Conservation (phyloP, 2,113 vertebrate species). For the Thalassoma bifasciatum region DNA sequence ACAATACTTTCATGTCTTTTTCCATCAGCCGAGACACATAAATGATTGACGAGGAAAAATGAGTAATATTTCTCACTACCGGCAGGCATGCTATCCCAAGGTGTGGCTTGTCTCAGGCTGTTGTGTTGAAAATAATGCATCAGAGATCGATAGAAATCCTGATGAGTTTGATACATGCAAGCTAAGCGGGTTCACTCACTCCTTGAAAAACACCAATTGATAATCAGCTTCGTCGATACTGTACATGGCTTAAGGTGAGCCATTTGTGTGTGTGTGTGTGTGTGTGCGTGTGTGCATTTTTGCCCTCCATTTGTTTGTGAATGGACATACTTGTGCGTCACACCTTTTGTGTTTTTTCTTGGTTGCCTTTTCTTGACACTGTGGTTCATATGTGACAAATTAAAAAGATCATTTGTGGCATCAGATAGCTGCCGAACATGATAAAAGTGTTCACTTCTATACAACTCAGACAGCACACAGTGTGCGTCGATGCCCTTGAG, state of each 20-base stretch:
- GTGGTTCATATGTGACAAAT: constrained; percentile 13
- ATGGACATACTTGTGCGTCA: background rate
- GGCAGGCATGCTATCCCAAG: background rate
- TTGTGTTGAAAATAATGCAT: constrained; percentile 28
- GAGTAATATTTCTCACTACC: background rate
- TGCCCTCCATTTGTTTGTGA: background rate
- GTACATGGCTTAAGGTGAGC: background rate
- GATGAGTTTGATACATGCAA: constrained; percentile 28
- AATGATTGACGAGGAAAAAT: background rate
- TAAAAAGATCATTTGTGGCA: constrained; percentile 15
- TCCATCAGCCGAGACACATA: too few species aligned
- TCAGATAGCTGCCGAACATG: constrained; percentile 6
- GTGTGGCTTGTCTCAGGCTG: constrained; percentile 22
- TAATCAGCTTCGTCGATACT: constrained; percentile 16
- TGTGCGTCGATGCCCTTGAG: constrained; percentile 65
- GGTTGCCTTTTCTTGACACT: background rate
- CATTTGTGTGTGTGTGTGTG: background rate
- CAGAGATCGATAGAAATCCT: constrained; percentile 41
- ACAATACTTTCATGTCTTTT: background rate
- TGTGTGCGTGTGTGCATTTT: too few species aligned
- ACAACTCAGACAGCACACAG: constrained; percentile 23
- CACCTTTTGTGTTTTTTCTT: background rate
- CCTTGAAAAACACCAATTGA: background rate
- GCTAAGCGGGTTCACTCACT: constrained; percentile 26
- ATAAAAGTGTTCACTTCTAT: constrained; percentile 13